A percentile compares a stretch with the other conserved stretches of the same genome.
phyloP scores from a whole-genome alignment of 2,113 vertebrate genomes.

The Marmota flaviventris region DNA sequence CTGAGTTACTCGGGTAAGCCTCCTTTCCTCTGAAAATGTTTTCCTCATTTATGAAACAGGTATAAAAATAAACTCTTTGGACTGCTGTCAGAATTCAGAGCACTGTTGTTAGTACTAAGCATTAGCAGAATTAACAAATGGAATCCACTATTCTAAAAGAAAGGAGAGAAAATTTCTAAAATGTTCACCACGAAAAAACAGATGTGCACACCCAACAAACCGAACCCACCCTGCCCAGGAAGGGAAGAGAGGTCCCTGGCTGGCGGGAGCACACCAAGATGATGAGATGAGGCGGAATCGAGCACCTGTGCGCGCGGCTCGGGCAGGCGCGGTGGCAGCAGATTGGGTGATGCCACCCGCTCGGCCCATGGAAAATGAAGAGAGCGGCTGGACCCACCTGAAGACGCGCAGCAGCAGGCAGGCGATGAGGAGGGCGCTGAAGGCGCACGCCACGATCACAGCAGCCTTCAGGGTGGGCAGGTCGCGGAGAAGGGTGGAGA shows the following conservation, averaged over 20 bases:
- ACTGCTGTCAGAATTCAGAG: background rate
- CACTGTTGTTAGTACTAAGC: background rate
- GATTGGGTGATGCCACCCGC: background rate
- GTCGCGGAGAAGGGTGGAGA: slow-evolving; percentile 90
- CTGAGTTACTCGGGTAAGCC: background rate
- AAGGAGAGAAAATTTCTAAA: background rate
- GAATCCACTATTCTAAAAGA: background rate
- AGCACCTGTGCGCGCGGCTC: background rate
- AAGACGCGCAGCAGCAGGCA: slow-evolving; percentile 93
- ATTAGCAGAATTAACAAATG: background rate
- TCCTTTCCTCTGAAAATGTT: background rate
- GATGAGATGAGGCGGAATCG: accelerated
- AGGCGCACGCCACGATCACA: slow-evolving; percentile 91
- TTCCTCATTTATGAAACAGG: background rate
- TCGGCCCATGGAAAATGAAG: too few relatives aligned
- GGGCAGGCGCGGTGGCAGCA: background rate
- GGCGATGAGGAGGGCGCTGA: slow-evolving; percentile 91
- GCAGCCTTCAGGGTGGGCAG: slow-evolving; percentile 94
- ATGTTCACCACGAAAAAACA: background rate
- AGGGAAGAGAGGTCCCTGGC: accelerated
- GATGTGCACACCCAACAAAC: background rate
- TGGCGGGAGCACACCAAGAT: background rate
- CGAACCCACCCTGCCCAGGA: too few relatives aligned
- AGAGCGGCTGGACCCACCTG: slow-evolving; percentile 88
- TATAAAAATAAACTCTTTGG: background rate